Percentiles rank a stretch among this genome's conserved stretches.
phyloP scores from a whole-genome alignment of 1,140 invertebrate genomes.

The Drosophila guanche region DNA sequence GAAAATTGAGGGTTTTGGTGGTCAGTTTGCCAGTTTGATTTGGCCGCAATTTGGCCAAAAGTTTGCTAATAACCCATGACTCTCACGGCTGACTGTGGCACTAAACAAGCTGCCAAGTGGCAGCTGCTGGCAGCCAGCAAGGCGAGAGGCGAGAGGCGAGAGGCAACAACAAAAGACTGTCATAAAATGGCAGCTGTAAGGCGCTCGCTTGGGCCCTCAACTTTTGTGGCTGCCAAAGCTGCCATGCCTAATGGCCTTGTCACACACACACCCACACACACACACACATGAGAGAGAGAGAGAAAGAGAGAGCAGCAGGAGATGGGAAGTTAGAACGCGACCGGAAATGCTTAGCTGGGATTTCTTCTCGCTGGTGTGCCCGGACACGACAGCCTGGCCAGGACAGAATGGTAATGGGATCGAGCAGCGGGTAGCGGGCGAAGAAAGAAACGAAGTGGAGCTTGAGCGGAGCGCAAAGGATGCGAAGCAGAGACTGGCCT shows the following conservation, averaged over 20 bases:
- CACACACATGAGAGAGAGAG: not conserved
- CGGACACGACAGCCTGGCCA: constrained; percentile 8
- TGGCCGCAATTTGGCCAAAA: constrained; percentile 33
- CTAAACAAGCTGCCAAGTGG: constrained; percentile 11
- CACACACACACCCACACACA: constrained; percentile 33
- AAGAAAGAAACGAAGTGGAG: not conserved
- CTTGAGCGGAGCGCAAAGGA: not conserved
- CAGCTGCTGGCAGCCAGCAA: not conserved
- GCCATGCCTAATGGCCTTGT: constrained; percentile 66
- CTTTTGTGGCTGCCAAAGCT: constrained; percentile 44
- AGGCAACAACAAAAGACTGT: constrained; percentile 65
- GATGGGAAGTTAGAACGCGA: constrained; percentile 47
- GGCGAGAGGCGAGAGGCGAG: constrained; percentile 16
- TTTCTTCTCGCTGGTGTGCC: constrained; percentile 43
- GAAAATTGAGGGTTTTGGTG: constrained; percentile 26
- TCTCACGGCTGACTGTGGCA: not conserved
- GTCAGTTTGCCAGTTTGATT: constrained; percentile 49
- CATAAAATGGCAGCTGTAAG: constrained; percentile 71
- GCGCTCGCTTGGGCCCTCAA: constrained; percentile 30
- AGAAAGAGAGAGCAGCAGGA: not conserved
- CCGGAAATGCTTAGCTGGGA: constrained; percentile 77
- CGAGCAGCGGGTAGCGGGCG: not conserved
- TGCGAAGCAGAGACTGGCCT: not conserved
- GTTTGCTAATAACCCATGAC: constrained; percentile 21
- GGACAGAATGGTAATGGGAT: not conserved